Evolutionary conservation across 2,113 vertebrate genomes (phyloP), one percentile per base, ranked within the genome.

Genomic region (Seriola dumerili): DNA sequence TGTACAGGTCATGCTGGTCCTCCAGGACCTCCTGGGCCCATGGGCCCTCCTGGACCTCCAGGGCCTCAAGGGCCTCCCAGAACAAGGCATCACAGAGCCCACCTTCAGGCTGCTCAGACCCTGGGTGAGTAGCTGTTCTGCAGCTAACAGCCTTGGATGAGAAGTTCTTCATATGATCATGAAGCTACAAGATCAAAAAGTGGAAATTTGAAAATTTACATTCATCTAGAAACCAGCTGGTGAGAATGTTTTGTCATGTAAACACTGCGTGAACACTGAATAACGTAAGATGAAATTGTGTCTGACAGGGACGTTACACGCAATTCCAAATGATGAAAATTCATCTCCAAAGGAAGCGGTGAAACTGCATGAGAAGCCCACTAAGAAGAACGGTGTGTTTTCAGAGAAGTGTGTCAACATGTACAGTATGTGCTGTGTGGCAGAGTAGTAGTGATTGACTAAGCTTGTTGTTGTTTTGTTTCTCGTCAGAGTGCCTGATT

Each of bases 261-360:
- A 29, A 29, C 13, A 4, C 0, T 44, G 25, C 13, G 11, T 36
- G 23, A 70, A 40, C 16, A 16, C 12, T 23, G 8, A 38, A 23
- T 48, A 38, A 79, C 14, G 3, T 14, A 0, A 70, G 1, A 36
- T 32, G 0, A 48, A 42, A 59, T 19, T 72, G 0, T 57, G 58
- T 80, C 38, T 54, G 23, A 19, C 74, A 98, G 97, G 95, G 8
- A 94, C 95, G 48, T 76, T 92, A 0, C 95, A 95, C 25, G 91
- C 85, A 5, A n/a, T 95, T 34, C 96, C 97, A 0, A 98, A 98
- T 11, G 97, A 99, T 52, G 97, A 96, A 0, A 97, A 96, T 3
- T 81, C 95, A 19, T 54, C 69, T 65, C 94, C 91, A 11, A 97
- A 96, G 88, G 90, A 88, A 4, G 90, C 93, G 29, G 91, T 92